Evolutionary conservation across 2,113 vertebrate species (phyloP).

Genomic region (Paraplagusia blochii): DNA sequence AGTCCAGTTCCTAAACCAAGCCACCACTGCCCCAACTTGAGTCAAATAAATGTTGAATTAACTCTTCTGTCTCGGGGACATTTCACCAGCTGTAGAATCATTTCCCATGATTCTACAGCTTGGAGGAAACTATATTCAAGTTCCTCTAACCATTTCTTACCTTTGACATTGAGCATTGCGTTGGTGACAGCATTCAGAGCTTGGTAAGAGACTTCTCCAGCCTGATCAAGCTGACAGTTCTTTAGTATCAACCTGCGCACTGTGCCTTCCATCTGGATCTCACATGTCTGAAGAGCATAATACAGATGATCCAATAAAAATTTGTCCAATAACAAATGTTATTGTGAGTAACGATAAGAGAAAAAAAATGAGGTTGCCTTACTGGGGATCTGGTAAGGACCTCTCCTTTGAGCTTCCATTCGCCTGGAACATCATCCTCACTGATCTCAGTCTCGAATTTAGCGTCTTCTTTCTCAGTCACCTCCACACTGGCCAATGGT

Average conservation of each 20-base stretch:
- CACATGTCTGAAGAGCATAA: conserved; percentile 81
- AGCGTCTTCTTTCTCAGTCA: conserved; percentile 92
- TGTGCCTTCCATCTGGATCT: conserved; percentile 86
- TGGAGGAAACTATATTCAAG: not conserved
- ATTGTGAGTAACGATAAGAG: too few species aligned
- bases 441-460: conserved; percentile 94
- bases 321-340: too few species aligned
- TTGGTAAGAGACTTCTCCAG: conserved; percentile 93
- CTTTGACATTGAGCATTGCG: conserved; percentile 93
- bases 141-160: conserved; percentile 60
- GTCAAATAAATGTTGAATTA: too few species aligned
- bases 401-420: conserved; percentile 97
- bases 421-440: conserved; percentile 87
- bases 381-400: conserved; percentile 91
- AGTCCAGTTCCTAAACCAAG: too few species aligned
- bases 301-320: too few species aligned
- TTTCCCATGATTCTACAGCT: conserved; percentile 40
- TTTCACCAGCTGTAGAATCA: too few species aligned
- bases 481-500: conserved; percentile 87
- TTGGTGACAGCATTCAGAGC: conserved; percentile 88
- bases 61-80: conserved; percentile 18
- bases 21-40: too few species aligned
- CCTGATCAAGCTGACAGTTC: conserved; percentile 89
- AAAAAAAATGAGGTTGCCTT: conserved; percentile 47
- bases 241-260: conserved; percentile 89